A percentile compares a stretch with the other conserved stretches of the same genome.
Conservation (phyloP, 2,797 vertebrate species). For the Parotocinclus haroldoi region DNA sequence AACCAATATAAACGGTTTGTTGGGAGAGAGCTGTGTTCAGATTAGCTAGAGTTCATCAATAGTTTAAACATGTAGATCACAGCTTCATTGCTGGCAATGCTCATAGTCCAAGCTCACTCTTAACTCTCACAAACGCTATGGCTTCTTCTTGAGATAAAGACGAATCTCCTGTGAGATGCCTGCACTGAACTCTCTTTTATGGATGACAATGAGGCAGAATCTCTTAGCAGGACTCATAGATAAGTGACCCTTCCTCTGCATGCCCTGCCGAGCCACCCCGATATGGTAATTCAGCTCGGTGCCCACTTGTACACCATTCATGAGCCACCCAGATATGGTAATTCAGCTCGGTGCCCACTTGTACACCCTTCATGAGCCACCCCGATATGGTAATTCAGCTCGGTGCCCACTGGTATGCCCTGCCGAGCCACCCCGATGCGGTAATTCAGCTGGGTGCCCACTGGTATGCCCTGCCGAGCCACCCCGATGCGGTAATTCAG, state of each 20-base stretch:
- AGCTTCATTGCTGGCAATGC: neutral
- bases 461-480: slow-evolving; percentile 1
- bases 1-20: no score
- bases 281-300: slow-evolving; percentile 12
- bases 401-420: no score
- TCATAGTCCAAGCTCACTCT: slow-evolving; percentile 16
- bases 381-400: no score
- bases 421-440: slow-evolving; percentile 5
- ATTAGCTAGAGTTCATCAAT: no score
- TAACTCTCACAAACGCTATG: slow-evolving; percentile 7
- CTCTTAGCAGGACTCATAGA: slow-evolving; percentile 9
- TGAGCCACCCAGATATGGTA: no score
- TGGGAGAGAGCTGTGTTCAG: no score
- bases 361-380: no score
- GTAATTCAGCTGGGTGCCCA: slow-evolving; percentile 17
- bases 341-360: no score
- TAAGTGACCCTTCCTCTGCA: slow-evolving; percentile 13
- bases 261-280: slow-evolving; percentile 6
- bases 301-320: no score
- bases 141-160: neutral
- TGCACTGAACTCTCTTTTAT: slow-evolving; percentile 1
- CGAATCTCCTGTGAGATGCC: slow-evolving; percentile 1
- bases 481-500: slow-evolving; percentile 9
- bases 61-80: slow-evolving; percentile 22
- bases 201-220: slow-evolving; percentile 13